A percentile compares a stretch with the other conserved stretches of the same genome.
phyloP scores from a whole-genome alignment of 1,140 invertebrate genomes.

The Papilio dardanus region DNA sequence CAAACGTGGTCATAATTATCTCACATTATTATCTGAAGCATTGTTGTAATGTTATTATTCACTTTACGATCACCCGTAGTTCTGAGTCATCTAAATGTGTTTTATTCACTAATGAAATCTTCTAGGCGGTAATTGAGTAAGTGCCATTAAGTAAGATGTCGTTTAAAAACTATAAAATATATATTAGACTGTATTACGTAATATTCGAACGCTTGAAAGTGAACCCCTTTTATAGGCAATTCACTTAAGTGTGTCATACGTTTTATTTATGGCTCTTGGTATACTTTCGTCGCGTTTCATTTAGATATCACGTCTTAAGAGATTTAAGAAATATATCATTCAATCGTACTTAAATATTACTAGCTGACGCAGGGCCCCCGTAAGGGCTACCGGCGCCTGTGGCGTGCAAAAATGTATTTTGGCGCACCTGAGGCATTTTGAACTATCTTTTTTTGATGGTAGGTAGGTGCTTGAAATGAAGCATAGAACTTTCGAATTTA shows the following conservation, averaged over 20 bases:
- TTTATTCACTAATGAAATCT: not conserved
- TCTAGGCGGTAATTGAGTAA: not conserved
- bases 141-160: not conserved
- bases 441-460: no score
- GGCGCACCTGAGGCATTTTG: no score
- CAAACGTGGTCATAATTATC: no score
- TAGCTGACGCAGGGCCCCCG: no score
- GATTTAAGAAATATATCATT: not conserved
- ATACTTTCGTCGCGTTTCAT: not conserved
- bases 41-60: not conserved
- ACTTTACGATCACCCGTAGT: constrained; percentile 8
- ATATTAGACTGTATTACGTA: not conserved
- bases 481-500: no score
- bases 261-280: not conserved
- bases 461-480: no score
- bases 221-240: constrained; percentile 20
- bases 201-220: not conserved
- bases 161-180: constrained; percentile 5
- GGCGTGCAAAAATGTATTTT: no score
- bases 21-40: no score
- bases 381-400: no score
- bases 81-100: not conserved
- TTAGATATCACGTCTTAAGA: not conserved
- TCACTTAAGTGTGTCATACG: constrained; percentile 12
- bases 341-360: not conserved